Conservation (phyloP, 1,140 invertebrate species). For the Ostrea denselamellosa region DNA sequence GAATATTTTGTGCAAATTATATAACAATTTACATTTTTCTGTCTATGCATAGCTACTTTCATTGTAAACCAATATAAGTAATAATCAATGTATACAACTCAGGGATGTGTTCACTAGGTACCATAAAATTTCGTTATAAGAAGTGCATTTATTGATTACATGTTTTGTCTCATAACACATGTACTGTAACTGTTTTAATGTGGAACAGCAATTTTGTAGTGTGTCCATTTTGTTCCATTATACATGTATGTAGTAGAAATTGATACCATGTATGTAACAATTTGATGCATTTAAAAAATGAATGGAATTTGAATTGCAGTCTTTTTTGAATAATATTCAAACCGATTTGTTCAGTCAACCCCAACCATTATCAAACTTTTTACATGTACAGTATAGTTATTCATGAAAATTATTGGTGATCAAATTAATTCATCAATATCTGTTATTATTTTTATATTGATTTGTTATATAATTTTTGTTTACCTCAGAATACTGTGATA, state of each 20-base stretch:
- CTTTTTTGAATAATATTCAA: too few relatives aligned
- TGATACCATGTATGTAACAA: not conserved
- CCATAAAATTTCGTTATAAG: not conserved
- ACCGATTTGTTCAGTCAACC: too few relatives aligned
- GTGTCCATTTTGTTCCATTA: not conserved
- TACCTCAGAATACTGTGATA: slow-evolving; percentile 40
- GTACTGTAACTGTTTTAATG: not conserved
- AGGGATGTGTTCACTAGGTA: slow-evolving; percentile 4
- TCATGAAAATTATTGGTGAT: not conserved
- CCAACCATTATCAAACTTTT: too few relatives aligned
- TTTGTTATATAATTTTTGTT: not conserved
- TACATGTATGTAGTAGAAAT: not conserved
- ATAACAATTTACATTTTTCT: too few relatives aligned
- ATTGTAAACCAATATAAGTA: too few relatives aligned
- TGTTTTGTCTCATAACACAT: not conserved
- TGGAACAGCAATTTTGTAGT: not conserved
- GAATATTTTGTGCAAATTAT: too few relatives aligned
- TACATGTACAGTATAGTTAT: not conserved
- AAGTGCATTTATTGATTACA: not conserved
- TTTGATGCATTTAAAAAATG: too few relatives aligned
- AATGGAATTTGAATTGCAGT: too few relatives aligned
- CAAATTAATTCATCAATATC: not conserved
- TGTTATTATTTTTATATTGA: not conserved
- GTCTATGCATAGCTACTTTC: too few relatives aligned
- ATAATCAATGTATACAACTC: not conserved